phyloP scores from a whole-genome alignment of 2,113 vertebrate species.

The Pelusios castaneus region DNA sequence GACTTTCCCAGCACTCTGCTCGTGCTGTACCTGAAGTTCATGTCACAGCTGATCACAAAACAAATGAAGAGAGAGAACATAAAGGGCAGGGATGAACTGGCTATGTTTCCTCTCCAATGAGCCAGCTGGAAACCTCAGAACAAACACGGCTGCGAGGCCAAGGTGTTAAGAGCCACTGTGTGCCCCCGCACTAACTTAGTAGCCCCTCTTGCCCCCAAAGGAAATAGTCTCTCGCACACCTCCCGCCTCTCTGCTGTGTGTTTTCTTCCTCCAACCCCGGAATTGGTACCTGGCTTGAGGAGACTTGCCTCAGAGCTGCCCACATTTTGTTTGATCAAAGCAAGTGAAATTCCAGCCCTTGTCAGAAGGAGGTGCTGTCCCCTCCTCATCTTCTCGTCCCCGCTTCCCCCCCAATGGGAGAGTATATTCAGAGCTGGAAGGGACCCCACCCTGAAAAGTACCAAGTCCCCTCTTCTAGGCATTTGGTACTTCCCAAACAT shows the following conservation, averaged over 20 bases:
- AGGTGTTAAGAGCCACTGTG: not conserved
- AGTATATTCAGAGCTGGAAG: not conserved
- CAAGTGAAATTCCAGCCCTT: not conserved
- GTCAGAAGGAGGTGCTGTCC: not conserved
- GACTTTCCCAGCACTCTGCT: not conserved
- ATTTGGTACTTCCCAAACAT: not conserved
- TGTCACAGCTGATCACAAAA: not conserved
- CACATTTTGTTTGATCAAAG: not conserved
- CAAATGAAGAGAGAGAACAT: not conserved
- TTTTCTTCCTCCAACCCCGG: not conserved
- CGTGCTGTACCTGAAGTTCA: not conserved
- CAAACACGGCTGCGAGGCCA: slow-evolving; percentile 6
- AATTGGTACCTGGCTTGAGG: too few relatives aligned
- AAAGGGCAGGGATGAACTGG: not conserved
- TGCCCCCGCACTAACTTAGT: not conserved
- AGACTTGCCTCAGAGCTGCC: not conserved
- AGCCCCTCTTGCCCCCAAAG: not conserved
- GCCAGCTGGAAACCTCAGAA: not conserved
- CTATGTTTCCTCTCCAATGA: not conserved
- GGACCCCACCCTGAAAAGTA: not conserved
- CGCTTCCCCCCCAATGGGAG: too few relatives aligned
- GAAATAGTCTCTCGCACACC: rapidly evolving
- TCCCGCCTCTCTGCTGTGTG: not conserved
- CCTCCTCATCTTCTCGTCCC: not conserved
- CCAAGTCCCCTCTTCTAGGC: not conserved